A percentile compares a stretch with the other conserved stretches of the same genome.
Conservation (phyloP, 2,113 vertebrate species). For the Gymnorhina tibicen region DNA sequence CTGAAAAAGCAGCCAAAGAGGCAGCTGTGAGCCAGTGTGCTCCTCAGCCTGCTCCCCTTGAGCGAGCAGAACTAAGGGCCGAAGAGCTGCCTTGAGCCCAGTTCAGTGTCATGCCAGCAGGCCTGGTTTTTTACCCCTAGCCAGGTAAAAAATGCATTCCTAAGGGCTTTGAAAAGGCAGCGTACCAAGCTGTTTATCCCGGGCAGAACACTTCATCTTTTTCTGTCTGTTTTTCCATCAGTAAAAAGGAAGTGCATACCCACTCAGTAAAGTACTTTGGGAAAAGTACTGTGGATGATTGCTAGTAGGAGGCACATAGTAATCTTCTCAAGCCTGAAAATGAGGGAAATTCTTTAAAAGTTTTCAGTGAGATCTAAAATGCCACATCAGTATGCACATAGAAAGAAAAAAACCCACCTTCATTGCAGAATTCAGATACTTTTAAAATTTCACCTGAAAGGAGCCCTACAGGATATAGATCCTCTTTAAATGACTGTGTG, state of each 20-base stretch:
- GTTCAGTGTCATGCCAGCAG: rapidly evolving
- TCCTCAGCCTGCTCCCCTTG: background rate
- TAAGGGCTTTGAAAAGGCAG: background rate
- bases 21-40: background rate
- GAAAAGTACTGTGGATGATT: background rate
- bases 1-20: rapidly evolving
- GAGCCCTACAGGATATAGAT: background rate
- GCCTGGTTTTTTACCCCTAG: background rate
- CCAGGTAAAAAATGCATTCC: background rate
- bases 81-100: background rate
- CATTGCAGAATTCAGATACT: background rate
- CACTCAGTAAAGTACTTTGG: background rate
- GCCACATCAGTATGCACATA: background rate
- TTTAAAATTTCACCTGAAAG: background rate
- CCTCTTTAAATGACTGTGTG: background rate
- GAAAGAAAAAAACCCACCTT: background rate
- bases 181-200: background rate
- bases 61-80: background rate
- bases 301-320: slow-evolving; percentile 3
- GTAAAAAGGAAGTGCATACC: background rate
- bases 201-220: background rate
- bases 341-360: background rate
- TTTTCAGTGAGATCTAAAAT: background rate
- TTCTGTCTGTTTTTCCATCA: background rate
- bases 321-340: slow-evolving; percentile 3